These are phyloP conservation scores for western clawed frog (Xenopus tropicalis) DNA, from an alignment of 2,113 vertebrate species.

Conservation along the genomic window UCB_Xtro_10.0 CM004443.2:164657501-164658000, in stretches of 20 bases:
- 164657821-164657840: constrained; percentile 32
- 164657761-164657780: constrained; percentile 35
- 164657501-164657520: too few species aligned
- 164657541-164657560: too few species aligned
- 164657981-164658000: constrained; percentile 21
- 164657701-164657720: constrained; percentile 32
- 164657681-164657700: constrained; percentile 30
- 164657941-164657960: constrained; percentile 41
- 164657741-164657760: not conserved
- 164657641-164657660: not conserved
- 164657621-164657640: constrained; percentile 9
- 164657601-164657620: constrained; percentile 3
- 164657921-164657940: constrained; percentile 36
- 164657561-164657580: too few species aligned
- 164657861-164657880: constrained; percentile 36
- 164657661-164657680: constrained; percentile 42
- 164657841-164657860: constrained; percentile 39
- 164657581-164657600: not conserved
- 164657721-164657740: constrained; percentile 42
- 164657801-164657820: constrained; percentile 43
- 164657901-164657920: constrained; percentile 24
- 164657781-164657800: constrained; percentile 40
- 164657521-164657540: too few species aligned
- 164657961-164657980: constrained; percentile 29
- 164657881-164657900: constrained; percentile 37